phyloP scores from a whole-genome alignment of 2,888 invertebrate species.

The Parasteatoda lunata region DNA sequence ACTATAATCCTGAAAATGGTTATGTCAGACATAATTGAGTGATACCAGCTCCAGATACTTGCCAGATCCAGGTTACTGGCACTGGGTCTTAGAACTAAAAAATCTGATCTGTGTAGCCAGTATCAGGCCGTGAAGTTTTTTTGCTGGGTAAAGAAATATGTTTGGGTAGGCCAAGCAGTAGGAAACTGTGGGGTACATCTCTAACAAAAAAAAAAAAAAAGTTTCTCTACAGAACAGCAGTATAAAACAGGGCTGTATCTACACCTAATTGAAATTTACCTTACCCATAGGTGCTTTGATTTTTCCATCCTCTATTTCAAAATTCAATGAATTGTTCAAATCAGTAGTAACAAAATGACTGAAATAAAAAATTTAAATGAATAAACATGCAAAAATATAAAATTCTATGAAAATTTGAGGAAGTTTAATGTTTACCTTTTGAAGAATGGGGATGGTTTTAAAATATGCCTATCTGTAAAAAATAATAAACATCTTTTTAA shows the following conservation, averaged over 20 bases:
- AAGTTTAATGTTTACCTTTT: slow-evolving; percentile 37
- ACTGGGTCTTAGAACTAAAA: no score
- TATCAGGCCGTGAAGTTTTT: no score
- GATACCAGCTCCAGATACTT: no score
- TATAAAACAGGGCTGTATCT: background rate
- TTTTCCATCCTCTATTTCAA: slow-evolving; percentile 50
- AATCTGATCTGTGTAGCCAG: no score
- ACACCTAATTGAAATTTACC: background rate
- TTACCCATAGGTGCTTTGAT: slow-evolving; percentile 37
- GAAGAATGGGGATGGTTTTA: slow-evolving; percentile 63
- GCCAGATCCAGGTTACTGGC: no score
- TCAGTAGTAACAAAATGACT: slow-evolving; percentile 61
- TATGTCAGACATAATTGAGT: no score
- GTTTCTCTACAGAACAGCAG: background rate
- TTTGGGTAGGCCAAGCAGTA: no score
- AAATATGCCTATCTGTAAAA: slow-evolving; percentile 56
- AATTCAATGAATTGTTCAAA: slow-evolving; percentile 24
- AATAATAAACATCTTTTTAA: background rate
- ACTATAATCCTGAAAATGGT: no score
- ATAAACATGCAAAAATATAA: background rate
- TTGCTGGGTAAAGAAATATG: no score
- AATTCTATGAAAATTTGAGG: background rate
- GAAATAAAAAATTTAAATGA: background rate
- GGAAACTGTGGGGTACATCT: no score
- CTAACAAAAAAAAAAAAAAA: background rate